Evolutionary conservation across 2,797 vertebrate species (phyloP).

Genomic region (Fistularia commersonii): DNA sequence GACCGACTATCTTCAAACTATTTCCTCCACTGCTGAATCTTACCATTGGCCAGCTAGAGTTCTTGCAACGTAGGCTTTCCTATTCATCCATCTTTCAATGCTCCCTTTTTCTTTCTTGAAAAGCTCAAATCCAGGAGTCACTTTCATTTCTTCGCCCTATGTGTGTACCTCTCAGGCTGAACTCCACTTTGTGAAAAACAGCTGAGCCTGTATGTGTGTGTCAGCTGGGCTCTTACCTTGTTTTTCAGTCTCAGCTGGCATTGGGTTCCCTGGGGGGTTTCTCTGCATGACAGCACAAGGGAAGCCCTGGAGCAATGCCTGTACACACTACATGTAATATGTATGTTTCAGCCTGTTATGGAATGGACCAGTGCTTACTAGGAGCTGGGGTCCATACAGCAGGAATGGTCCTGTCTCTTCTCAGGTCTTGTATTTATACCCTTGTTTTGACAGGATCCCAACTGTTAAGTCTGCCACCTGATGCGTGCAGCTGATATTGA

Average conservation of each 20-base stretch:
- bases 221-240: conserved; percentile 80
- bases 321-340: conserved; percentile 15
- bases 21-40: conserved; percentile 35
- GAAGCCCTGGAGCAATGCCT: conserved; percentile 57
- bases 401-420: conserved; percentile 53
- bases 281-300: conserved; percentile 74
- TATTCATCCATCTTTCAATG: conserved; percentile 48
- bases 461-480: conserved; percentile 77
- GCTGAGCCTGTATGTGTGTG: conserved; percentile 63
- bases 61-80: conserved; percentile 40
- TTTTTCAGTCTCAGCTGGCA: conserved; percentile 80
- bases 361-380: conserved; percentile 51
- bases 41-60: conserved; percentile 64
- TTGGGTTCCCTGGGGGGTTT: conserved; percentile 71
- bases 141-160: conserved; percentile 42
- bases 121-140: conserved; percentile 45
- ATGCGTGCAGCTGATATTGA: conserved; percentile 66
- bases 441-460: conserved; percentile 58
- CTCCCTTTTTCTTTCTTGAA: conserved; percentile 32
- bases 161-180: conserved; percentile 46
- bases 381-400: conserved; percentile 53
- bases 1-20: conserved; percentile 34
- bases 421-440: conserved; percentile 75
- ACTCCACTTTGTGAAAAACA: conserved; percentile 67
- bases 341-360: conserved; percentile 36